Conservation (phyloP, 2,113 vertebrate species). For the Anser cygnoides region DNA sequence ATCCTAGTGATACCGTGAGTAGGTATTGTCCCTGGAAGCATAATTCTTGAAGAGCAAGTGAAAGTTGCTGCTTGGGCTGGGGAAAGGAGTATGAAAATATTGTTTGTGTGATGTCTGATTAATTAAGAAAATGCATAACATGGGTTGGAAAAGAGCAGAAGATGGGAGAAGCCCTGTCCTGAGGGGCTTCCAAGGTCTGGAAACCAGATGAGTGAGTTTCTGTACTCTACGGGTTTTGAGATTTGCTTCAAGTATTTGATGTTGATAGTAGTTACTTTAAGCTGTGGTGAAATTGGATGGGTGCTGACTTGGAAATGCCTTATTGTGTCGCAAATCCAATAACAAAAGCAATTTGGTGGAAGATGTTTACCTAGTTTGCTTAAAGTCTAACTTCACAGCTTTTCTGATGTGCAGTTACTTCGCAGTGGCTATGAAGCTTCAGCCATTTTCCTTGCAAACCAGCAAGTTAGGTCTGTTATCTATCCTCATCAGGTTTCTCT, state of each 20-base stretch:
- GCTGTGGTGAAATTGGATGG: not conserved
- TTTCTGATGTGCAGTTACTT: not conserved
- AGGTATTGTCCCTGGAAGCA: not conserved
- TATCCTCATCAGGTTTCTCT: not conserved
- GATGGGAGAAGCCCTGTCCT: slow-evolving; percentile 2
- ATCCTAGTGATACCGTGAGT: not conserved
- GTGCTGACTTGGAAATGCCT: not conserved
- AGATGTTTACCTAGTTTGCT: not conserved
- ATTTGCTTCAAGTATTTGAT: not conserved
- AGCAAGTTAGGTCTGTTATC: not conserved
- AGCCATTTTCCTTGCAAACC: not conserved
- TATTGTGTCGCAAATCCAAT: not conserved
- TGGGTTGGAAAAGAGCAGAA: not conserved
- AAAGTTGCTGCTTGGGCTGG: not conserved
- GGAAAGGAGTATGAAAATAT: not conserved
- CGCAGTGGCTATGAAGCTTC: not conserved
- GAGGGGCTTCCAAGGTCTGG: slow-evolving; percentile 13
- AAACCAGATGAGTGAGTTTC: not conserved
- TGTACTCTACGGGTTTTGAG: not conserved
- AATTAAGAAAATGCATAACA: not conserved
- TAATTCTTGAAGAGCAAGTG: not conserved
- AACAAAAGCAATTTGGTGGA: fast-evolving
- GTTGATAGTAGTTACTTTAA: not conserved
- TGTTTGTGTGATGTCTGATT: not conserved
- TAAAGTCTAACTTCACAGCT: not conserved